A percentile compares a stretch with the other conserved stretches of the same genome.
Evolutionary conservation across 2,888 invertebrate genomes (phyloP).

Genomic region (Bursaphelenchus okinawaensis): DNA sequence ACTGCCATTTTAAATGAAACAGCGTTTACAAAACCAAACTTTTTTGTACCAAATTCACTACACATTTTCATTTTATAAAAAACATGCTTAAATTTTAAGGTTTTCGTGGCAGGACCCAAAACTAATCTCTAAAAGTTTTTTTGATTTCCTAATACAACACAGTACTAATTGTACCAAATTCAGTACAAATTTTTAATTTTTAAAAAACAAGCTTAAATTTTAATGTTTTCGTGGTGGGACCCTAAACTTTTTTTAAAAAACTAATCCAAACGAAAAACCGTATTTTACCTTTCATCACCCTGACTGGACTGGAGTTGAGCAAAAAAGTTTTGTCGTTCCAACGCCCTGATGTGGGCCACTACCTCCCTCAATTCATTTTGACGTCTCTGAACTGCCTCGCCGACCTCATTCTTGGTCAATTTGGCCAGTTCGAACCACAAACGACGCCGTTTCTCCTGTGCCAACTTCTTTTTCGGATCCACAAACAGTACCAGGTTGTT

Average conservation of each 20-base stretch:
- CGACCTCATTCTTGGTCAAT: conserved; percentile 82
- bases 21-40: too few relatives aligned
- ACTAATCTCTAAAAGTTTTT: too few relatives aligned
- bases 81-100: too few relatives aligned
- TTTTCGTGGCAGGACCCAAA: neutral
- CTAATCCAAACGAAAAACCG: neutral
- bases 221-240: neutral
- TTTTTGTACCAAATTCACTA: too few relatives aligned
- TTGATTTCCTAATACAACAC: too few relatives aligned
- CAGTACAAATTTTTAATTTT: too few relatives aligned
- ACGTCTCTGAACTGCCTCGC: conserved; percentile 56
- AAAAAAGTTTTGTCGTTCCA: conserved; percentile 65
- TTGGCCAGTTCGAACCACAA: conserved; percentile 90
- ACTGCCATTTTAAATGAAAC: neutral
- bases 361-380: conserved; percentile 59
- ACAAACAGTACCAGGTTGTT: conserved; percentile 93
- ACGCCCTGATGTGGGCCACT: conserved; percentile 73
- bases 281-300: neutral
- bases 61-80: too few relatives aligned
- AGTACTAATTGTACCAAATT: too few relatives aligned
- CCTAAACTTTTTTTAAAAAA: conserved; percentile 7
- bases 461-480: conserved; percentile 79
- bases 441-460: conserved; percentile 73
- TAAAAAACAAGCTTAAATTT: too few relatives aligned
- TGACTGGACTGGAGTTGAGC: neutral